These are phyloP conservation scores for Drosophila kohkoa DNA, from an alignment of 1,140 invertebrate species.

Conservation along the genomic window DNA sequence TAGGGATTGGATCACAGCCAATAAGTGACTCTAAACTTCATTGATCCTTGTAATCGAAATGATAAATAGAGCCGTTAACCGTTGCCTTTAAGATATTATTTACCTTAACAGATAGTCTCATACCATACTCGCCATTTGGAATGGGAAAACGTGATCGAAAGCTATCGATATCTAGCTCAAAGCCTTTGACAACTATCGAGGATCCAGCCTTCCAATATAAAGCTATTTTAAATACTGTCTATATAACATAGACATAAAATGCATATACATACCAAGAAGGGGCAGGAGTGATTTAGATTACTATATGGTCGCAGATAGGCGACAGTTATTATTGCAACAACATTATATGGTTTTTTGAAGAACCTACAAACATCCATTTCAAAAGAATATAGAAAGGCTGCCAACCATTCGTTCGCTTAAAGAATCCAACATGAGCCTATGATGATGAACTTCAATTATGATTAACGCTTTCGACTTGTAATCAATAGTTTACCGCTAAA, in stretches of 20 bases:
- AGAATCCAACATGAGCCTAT: not conserved
- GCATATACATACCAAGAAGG: too few relatives aligned
- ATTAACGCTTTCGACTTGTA: too few relatives aligned
- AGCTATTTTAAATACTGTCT: not conserved
- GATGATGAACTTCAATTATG: not conserved
- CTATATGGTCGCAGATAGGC: not conserved
- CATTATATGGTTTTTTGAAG: not conserved
- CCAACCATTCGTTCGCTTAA: constrained; percentile 41
- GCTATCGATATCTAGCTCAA: constrained; percentile 22
- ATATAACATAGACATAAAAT: not conserved
- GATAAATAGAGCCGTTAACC: constrained; percentile 27
- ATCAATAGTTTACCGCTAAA: not conserved
- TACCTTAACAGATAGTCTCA: not conserved
- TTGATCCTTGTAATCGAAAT: constrained; percentile 31
- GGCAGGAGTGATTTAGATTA: constrained; percentile 4
- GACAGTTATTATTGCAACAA: not conserved
- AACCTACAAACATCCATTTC: not conserved
- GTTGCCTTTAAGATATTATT: not conserved
- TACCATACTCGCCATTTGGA: constrained; percentile 38
- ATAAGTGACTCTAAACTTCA: not conserved
- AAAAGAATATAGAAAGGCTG: constrained; percentile 31
- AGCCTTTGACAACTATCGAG: not conserved
- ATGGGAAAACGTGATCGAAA: constrained; percentile 37
- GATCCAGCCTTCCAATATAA: constrained; percentile 5
- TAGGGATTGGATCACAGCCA: too few relatives aligned